phyloP scores from a whole-genome alignment of 2,113 vertebrate genomes.

The Pogonocichla stellata region DNA sequence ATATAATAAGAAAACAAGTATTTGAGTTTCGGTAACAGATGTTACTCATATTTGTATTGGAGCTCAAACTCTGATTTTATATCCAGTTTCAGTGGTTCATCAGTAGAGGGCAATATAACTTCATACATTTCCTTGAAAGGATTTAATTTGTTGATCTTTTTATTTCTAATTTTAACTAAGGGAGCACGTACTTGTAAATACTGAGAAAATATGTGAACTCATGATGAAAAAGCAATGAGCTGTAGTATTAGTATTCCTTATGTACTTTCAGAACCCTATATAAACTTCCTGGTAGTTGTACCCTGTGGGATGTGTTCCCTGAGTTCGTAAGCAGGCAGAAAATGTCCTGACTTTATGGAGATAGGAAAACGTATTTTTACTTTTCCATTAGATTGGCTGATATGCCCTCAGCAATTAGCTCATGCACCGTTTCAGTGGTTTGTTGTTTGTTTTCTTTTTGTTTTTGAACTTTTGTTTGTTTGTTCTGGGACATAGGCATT shows the following conservation, averaged over 20 bases:
- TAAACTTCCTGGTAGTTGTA: background rate
- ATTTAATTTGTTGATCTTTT: conserved; percentile 39
- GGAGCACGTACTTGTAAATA: conserved; percentile 40
- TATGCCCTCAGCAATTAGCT: background rate
- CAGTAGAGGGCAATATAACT: conserved; percentile 72
- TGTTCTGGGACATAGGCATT: background rate
- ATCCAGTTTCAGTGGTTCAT: conserved; percentile 22
- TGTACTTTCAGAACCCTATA: background rate
- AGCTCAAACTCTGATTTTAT: background rate
- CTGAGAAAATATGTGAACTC: conserved; percentile 22
- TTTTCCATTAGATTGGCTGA: background rate
- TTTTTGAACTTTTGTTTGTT: background rate
- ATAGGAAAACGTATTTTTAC: background rate
- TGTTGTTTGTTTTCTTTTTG: background rate
- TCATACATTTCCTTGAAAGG: background rate
- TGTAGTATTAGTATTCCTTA: conserved; percentile 39
- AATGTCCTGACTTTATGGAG: background rate
- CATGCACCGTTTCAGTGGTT: background rate
- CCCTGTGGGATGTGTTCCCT: background rate
- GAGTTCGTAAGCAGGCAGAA: background rate
- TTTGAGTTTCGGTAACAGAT: background rate
- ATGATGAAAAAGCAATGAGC: conserved; percentile 51
- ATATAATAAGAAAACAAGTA: background rate
- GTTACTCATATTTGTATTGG: background rate
- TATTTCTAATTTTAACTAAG: conserved; percentile 40